Evolutionary conservation across 1,140 invertebrate genomes (phyloP).

Genomic region (Sycophila sp.): DNA sequence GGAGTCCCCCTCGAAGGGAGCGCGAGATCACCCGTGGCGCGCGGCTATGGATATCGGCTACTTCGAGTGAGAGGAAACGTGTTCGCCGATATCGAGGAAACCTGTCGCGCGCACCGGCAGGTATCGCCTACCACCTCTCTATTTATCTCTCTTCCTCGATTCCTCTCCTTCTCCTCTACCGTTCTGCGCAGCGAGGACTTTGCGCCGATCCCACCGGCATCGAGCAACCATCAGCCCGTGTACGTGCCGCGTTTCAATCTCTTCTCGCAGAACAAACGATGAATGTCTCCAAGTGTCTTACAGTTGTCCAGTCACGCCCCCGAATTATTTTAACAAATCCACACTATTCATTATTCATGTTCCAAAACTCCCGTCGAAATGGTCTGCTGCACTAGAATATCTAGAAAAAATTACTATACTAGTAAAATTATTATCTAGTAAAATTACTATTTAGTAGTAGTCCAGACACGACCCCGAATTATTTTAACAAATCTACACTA

Average conservation of each 20-base stretch:
- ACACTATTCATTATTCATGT: too few species aligned
- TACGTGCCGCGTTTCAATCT: neutral
- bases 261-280: neutral
- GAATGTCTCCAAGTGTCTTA: too few species aligned
- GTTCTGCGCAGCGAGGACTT: neutral
- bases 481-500: too few species aligned
- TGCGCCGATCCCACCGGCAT: neutral
- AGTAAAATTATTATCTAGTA: too few species aligned
- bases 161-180: neutral
- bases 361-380: too few species aligned
- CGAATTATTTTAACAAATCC: too few species aligned
- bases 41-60: neutral
- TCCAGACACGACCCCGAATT: too few species aligned
- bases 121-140: neutral
- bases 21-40: constrained; percentile 26
- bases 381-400: too few species aligned
- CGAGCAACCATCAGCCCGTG: too few species aligned
- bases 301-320: too few species aligned
- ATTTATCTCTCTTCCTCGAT: neutral
- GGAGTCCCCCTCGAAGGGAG: neutral
- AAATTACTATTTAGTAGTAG: too few species aligned
- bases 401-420: too few species aligned
- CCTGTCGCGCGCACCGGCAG: constrained; percentile 18
- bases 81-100: constrained; percentile 28
- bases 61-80: neutral